Evolutionary conservation across 1,140 invertebrate genomes (phyloP).

Genomic region (Drosophila nasuta): DNA sequence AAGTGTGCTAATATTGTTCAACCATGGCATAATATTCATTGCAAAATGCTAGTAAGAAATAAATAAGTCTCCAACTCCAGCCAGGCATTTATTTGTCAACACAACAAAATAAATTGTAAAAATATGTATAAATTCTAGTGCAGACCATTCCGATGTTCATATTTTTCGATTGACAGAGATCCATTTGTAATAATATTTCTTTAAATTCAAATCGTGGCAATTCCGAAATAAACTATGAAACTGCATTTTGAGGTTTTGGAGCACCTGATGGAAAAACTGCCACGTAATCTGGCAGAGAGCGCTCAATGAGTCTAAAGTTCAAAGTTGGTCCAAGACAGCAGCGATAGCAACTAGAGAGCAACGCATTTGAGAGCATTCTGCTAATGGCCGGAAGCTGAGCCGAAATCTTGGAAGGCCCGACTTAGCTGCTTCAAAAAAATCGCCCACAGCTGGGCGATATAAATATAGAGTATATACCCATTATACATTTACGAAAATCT

Average conservation of each 20-base stretch:
- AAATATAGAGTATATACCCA: too few species aligned
- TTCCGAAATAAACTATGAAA: slow-evolving; percentile 39
- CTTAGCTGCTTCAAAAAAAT: too few species aligned
- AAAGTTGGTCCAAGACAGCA: slow-evolving; percentile 30
- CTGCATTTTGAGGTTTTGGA: slow-evolving; percentile 31
- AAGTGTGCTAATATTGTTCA: slow-evolving; percentile 7
- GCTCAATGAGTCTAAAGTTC: slow-evolving; percentile 51
- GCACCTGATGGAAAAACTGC: slow-evolving; percentile 35
- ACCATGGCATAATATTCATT: slow-evolving; percentile 13
- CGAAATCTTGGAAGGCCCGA: neutral
- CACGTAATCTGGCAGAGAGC: slow-evolving; percentile 5
- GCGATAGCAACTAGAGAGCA: slow-evolving; percentile 46
- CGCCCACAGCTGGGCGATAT: too few species aligned
- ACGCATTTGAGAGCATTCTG: slow-evolving; percentile 9
- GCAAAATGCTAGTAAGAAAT: slow-evolving; percentile 30
- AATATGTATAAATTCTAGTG: slow-evolving; percentile 15
- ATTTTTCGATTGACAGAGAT: neutral
- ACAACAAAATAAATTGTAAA: neutral
- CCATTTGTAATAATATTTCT: neutral
- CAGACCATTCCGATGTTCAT: neutral
- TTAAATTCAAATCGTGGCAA: neutral
- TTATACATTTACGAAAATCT: too few species aligned
- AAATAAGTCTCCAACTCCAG: neutral
- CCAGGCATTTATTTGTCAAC: neutral
- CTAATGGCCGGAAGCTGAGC: slow-evolving; percentile 44